Evolutionary conservation across 2,888 invertebrate species (phyloP).

Genomic region (Globia sparganii): DNA sequence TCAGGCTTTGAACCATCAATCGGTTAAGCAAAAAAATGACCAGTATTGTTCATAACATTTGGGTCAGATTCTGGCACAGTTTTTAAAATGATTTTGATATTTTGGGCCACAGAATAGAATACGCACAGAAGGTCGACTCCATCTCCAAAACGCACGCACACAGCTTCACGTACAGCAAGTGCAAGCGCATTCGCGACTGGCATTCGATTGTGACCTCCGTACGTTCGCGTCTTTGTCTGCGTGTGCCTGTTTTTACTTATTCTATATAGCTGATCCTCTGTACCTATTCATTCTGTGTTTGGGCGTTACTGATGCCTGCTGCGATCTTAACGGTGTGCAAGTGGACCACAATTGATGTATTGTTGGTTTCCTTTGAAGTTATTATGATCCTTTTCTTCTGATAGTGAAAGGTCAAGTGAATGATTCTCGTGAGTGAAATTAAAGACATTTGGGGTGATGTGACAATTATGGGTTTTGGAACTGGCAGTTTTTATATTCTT

Average conservation of each 20-base stretch:
- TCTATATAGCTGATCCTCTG: not conserved
- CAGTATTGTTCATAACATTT: slow-evolving; percentile 67
- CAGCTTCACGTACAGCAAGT: not conserved
- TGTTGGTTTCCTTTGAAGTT: slow-evolving; percentile 56
- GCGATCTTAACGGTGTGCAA: slow-evolving; percentile 65
- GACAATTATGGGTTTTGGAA: slow-evolving; percentile 16
- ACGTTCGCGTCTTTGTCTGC: not conserved
- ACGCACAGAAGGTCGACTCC: not conserved
- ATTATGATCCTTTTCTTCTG: slow-evolving; percentile 65
- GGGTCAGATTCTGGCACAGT: slow-evolving; percentile 63
- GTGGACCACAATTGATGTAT: slow-evolving; percentile 61
- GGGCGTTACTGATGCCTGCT: slow-evolving; percentile 57
- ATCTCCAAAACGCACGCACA: not conserved
- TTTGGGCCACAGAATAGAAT: slow-evolving; percentile 28
- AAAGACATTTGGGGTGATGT: slow-evolving; percentile 26
- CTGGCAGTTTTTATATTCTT: slow-evolving; percentile 13
- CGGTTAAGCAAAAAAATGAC: slow-evolving; percentile 62
- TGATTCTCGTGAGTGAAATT: slow-evolving; percentile 32
- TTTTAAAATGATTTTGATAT: slow-evolving; percentile 49
- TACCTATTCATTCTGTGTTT: slow-evolving; percentile 5
- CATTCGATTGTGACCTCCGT: not conserved
- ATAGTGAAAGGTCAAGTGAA: slow-evolving; percentile 65
- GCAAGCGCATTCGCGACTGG: not conserved
- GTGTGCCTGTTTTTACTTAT: not conserved
- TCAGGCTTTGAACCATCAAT: slow-evolving; percentile 48